Conservation (phyloP, 2,797 vertebrate species). For the Phylloscopus collybita region DNA sequence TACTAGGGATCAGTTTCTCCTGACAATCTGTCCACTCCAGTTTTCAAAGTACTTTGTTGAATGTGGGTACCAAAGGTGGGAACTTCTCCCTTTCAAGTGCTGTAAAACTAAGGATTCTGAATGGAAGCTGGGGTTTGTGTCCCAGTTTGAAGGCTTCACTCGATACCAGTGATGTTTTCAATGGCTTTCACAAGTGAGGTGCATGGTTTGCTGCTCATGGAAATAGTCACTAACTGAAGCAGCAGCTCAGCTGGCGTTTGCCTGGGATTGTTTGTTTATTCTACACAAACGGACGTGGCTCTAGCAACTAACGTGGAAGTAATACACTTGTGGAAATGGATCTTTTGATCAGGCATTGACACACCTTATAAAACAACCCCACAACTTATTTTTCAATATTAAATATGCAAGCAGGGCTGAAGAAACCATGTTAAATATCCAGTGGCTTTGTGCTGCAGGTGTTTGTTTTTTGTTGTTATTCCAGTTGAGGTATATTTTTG, state of each 20-base stretch:
- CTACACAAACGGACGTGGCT: not conserved
- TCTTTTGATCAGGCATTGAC: not conserved
- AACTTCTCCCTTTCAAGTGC: not conserved
- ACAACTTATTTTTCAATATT: not conserved
- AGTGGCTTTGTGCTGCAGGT: not conserved
- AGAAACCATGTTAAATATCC: not conserved
- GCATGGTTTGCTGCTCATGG: not conserved
- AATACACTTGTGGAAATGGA: not conserved
- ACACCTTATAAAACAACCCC: rapidly evolving
- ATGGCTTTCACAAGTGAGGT: not conserved
- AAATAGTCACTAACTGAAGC: not conserved
- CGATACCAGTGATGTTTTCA: rapidly evolving
- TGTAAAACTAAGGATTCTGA: not conserved
- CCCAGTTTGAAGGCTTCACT: not conserved
- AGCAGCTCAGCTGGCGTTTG: not conserved
- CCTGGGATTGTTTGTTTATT: not conserved
- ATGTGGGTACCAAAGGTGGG: not conserved
- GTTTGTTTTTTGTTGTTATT: not conserved
- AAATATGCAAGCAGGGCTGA: not conserved
- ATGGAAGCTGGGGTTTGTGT: not conserved
- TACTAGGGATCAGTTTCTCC: not conserved
- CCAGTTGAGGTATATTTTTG: not conserved
- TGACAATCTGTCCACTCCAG: not conserved
- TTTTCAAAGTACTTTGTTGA: not conserved
- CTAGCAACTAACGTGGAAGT: not conserved